Evolutionary conservation across 2,888 invertebrate genomes (phyloP), one percentile per base, ranked within the genome.

Genomic region (Troilus luridus): DNA sequence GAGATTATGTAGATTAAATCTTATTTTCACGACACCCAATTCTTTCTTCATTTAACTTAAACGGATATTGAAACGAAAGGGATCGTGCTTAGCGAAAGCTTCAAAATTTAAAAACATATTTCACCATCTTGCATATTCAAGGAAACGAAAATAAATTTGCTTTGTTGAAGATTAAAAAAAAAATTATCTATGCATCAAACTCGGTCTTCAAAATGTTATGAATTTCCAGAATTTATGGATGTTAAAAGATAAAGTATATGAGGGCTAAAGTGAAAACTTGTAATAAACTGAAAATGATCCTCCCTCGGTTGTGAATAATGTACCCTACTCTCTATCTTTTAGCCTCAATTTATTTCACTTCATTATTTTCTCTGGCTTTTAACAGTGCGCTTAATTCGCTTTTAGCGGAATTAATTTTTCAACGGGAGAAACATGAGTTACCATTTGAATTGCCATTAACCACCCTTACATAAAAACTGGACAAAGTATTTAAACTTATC

Each of bases 381-480:
- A 85, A 85, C 54, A 85, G 56, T n/a, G 56, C 56, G 56, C 85
- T n/a, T 85, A 85, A 85, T 85, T 85, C 14, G 21, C 85, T 85
- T 56, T 85, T 85, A 56, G 85, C n/a, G n/a, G 56, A n/a, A 85
- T 85, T 85, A 85, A 85, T 85, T 85, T 85, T 85, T 85, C 9
- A 54, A 85, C 11, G 9, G 56, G n/a, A 10, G n/a, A 21, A 54
- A 56, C 11, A 58, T 21, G n/a, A 85, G 85, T 56, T 56, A 21
- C 27, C 27, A 41, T 19, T 77, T 67, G 67, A 10, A 60, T 64
- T 64, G n/a, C 64, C n/a, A 64, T 64, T 64, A 64, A n/a, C 9
- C 12, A 11, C 11, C 41, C 41, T 41, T 41, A 41, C 41, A 41
- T 41, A 41, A 41, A 41, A 41, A 41, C 41, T 41, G 41, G 41